Evolutionary conservation across 2,888 invertebrate genomes (phyloP).

Genomic region (Lamellibrachia satsuma): DNA sequence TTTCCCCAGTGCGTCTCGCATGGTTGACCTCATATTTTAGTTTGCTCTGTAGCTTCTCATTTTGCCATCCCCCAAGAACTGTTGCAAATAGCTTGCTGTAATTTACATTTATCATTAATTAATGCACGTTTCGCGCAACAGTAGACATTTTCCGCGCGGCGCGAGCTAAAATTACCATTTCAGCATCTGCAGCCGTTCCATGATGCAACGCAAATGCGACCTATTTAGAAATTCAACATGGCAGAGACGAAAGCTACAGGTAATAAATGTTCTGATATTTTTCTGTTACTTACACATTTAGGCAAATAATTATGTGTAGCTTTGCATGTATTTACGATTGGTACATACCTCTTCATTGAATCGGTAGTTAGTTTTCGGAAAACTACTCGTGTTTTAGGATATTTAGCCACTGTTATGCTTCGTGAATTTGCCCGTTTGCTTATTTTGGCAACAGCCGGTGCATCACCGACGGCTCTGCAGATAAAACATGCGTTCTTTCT

Average conservation of each 20-base stretch:
- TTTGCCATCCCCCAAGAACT: background rate
- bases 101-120: slow-evolving; percentile 17
- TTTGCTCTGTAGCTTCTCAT: slow-evolving; percentile 10
- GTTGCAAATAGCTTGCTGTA: slow-evolving; percentile 9
- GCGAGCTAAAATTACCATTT: slow-evolving; percentile 13
- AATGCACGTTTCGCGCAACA: slow-evolving; percentile 5
- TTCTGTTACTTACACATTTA: background rate
- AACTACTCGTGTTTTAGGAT: background rate
- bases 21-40: background rate
- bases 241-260: slow-evolving; percentile 13
- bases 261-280: background rate
- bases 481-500: background rate
- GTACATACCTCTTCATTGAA: background rate
- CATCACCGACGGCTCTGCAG: slow-evolving; percentile 2
- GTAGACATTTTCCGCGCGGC: background rate
- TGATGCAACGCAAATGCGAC: slow-evolving; percentile 17
- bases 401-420: slow-evolving; percentile 12
- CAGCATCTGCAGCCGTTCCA: slow-evolving; percentile 13
- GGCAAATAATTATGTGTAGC: background rate
- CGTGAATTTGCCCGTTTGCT: background rate
- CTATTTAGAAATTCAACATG: slow-evolving; percentile 17
- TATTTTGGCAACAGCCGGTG: slow-evolving; percentile 13
- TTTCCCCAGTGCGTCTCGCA: background rate
- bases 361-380: background rate
- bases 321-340: background rate